Evolutionary conservation across 37 sponge, comb jelly and placozoan genomes (phyloP).

Genomic region (Cliona cf. orientalis): DNA sequence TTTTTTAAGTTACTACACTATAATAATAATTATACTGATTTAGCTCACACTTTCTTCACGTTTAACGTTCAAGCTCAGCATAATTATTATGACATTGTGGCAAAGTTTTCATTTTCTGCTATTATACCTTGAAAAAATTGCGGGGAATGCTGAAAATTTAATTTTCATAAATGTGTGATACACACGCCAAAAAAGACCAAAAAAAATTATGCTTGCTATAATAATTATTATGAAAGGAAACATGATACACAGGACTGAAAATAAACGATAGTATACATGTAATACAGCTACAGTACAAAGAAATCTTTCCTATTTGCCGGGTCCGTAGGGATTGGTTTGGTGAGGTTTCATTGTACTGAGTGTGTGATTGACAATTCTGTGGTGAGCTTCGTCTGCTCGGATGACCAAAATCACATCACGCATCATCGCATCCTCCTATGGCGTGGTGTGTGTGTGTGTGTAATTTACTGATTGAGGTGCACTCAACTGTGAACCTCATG

Average conservation of each 20-base stretch:
- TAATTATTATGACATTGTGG: not conserved
- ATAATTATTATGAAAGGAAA: not conserved
- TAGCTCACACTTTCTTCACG: not conserved
- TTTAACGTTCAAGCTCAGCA: not conserved
- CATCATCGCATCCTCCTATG: conserved; percentile 93
- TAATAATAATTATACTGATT: not conserved
- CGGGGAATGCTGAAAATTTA: not conserved
- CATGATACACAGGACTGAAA: not conserved
- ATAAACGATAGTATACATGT: not conserved
- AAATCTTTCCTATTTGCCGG: conserved; percentile 12
- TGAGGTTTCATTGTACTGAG: conserved; percentile 58
- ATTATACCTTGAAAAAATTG: not conserved
- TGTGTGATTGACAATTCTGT: conserved; percentile 89
- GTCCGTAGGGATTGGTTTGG: conserved; percentile 74
- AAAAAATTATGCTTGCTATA: not conserved
- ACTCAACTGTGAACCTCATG: too few relatives aligned
- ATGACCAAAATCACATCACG: conserved; percentile 92
- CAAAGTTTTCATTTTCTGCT: too few relatives aligned
- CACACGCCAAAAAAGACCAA: too few relatives aligned
- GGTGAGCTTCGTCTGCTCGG: conserved; percentile 94
- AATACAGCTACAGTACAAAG: not conserved
- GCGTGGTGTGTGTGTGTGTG: too few relatives aligned
- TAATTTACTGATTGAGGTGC: too few relatives aligned
- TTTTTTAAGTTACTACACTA: too few relatives aligned
- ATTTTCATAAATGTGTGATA: too few relatives aligned